Evolutionary conservation across 2,797 vertebrate species (phyloP).

Genomic region (Neoniphon sammara): DNA sequence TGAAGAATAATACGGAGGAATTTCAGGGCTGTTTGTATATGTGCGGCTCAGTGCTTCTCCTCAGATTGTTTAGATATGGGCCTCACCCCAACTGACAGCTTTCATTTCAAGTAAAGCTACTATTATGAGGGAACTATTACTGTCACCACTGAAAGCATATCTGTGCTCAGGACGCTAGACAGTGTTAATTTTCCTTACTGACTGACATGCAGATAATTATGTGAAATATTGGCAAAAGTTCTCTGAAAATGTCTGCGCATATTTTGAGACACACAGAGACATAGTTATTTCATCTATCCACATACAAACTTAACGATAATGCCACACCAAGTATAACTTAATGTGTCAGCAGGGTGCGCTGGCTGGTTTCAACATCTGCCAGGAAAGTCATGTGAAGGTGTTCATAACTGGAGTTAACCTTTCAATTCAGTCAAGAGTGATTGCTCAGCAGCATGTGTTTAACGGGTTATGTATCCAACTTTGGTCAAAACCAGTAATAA

Average conservation of each 20-base stretch:
- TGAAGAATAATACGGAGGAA: constrained; percentile 61
- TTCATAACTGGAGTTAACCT: constrained; percentile 30
- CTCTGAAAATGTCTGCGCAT: background rate
- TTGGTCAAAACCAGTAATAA: constrained; percentile 49
- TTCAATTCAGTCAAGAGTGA: constrained; percentile 6
- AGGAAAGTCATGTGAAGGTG: constrained; percentile 44
- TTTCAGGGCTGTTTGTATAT: constrained; percentile 47
- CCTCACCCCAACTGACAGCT: constrained; percentile 72
- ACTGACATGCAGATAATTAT: constrained; percentile 7
- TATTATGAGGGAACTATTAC: constrained; percentile 38
- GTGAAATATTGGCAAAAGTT: constrained; percentile 2
- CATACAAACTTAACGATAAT: constrained; percentile 3
- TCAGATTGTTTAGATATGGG: constrained; percentile 65
- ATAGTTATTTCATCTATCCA: background rate
- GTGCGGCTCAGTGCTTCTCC: constrained; percentile 41
- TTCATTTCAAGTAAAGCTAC: constrained; percentile 50
- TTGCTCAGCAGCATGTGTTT: constrained; percentile 51
- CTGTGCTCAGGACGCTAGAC: constrained; percentile 8
- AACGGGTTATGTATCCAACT: constrained; percentile 15
- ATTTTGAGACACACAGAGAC: constrained; percentile 6
- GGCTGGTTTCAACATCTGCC: constrained; percentile 35
- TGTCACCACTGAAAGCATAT: constrained; percentile 29
- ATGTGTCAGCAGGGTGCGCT: constrained; percentile 23
- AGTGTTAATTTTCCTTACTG: constrained; percentile 17
- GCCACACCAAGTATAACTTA: constrained; percentile 4